Percentiles rank a stretch among this genome's conserved stretches.
Evolutionary conservation across 1,140 invertebrate species (phyloP).

Genomic region (Drosophila repleta): DNA sequence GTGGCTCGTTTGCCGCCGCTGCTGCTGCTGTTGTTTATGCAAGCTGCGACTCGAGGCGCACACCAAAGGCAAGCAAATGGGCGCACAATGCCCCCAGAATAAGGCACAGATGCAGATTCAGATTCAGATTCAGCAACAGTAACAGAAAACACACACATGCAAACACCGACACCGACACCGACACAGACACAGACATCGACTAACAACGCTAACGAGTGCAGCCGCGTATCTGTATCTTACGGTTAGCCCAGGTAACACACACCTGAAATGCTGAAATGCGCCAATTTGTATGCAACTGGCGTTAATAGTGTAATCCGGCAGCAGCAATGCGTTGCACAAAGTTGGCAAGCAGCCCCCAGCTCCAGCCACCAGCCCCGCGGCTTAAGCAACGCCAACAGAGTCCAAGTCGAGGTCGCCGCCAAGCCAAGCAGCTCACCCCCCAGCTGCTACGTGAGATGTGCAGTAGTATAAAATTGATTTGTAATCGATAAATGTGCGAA

Average conservation of each 20-base stretch:
- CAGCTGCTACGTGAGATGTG: conserved; percentile 68
- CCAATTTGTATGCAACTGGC: conserved; percentile 80
- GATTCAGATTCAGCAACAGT: conserved; percentile 10
- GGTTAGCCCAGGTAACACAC: conserved; percentile 40
- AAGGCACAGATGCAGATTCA: conserved; percentile 10
- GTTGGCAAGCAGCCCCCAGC: conserved; percentile 14
- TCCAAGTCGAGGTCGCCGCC: conserved; percentile 36
- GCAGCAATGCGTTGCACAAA: conserved; percentile 61
- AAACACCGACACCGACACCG: conserved; percentile 2
- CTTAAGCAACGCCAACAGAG: conserved; percentile 41
- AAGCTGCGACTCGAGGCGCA: conserved; percentile 49
- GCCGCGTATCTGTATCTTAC: conserved; percentile 69
- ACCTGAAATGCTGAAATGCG: conserved; percentile 59
- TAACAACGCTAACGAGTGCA: conserved; percentile 74
- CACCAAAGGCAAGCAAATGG: conserved; percentile 54
- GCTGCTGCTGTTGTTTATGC: conserved; percentile 66
- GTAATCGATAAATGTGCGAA: conserved; percentile 81
- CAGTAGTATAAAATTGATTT: conserved; percentile 78
- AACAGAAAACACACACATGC: not conserved
- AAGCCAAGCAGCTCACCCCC: conserved; percentile 17
- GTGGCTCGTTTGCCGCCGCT: conserved; percentile 26
- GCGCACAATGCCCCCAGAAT: conserved; percentile 24
- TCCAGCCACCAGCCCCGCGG: not conserved
- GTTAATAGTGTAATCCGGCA: conserved; percentile 80
- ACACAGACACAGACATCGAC: conserved; percentile 15